Evolutionary conservation across 2,113 vertebrate genomes (phyloP).

Genomic region (Odontophorus gujanensis): DNA sequence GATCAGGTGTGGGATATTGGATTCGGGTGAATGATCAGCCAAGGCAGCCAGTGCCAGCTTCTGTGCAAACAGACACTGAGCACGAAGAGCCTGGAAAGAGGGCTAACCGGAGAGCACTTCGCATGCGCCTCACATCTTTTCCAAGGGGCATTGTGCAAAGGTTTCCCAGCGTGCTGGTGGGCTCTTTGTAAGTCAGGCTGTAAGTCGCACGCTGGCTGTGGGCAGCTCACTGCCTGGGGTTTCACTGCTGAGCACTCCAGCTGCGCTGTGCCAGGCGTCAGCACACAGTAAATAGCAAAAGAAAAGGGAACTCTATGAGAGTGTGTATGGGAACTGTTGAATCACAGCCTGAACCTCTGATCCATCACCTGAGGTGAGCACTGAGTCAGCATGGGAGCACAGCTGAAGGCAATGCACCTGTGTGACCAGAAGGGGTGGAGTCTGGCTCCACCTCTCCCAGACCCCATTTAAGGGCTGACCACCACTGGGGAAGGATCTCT

Average conservation of each 20-base stretch:
- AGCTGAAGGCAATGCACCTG: too few relatives aligned
- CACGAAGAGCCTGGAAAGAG: neutral
- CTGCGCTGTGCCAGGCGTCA: too few relatives aligned
- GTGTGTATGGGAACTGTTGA: too few relatives aligned
- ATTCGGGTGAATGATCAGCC: neutral
- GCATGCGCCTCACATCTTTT: neutral
- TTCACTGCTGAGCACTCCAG: neutral
- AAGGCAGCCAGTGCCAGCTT: neutral
- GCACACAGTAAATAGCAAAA: too few relatives aligned
- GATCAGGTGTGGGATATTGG: neutral
- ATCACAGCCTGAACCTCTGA: too few relatives aligned
- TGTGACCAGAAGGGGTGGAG: too few relatives aligned
- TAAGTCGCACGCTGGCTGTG: neutral
- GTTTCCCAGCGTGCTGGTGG: neutral
- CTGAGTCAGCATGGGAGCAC: too few relatives aligned
- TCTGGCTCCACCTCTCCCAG: too few relatives aligned
- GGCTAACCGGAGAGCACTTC: conserved; percentile 19
- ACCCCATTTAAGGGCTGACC: too few relatives aligned
- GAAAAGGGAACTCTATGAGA: too few relatives aligned
- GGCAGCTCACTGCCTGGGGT: neutral
- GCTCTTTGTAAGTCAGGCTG: neutral
- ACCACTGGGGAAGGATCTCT: too few relatives aligned
- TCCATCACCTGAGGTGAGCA: too few relatives aligned
- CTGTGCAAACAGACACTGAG: neutral
- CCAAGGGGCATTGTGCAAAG: neutral